A percentile compares a stretch with the other conserved stretches of the same genome.
phyloP scores from a whole-genome alignment of 1,140 invertebrate species.

The Drosophila truncata region DNA sequence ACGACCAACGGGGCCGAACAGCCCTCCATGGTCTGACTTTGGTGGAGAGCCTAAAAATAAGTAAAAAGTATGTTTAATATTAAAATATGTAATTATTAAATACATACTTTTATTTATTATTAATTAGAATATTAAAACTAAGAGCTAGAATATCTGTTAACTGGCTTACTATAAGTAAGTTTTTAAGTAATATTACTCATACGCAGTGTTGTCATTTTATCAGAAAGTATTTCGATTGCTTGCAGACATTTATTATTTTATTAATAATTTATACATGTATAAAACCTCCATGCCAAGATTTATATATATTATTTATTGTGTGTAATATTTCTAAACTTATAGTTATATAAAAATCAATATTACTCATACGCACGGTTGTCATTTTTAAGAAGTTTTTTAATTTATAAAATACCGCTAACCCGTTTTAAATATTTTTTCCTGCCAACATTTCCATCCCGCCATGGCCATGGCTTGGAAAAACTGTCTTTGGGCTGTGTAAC shows the following conservation, averaged over 20 bases:
- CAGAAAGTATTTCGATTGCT: neutral
- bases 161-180: neutral
- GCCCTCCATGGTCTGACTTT: conserved; percentile 99
- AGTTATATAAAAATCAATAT: neutral
- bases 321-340: neutral
- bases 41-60: conserved; percentile 92
- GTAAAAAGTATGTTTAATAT: too few species aligned
- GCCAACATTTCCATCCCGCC: too few species aligned
- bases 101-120: too few species aligned
- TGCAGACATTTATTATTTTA: too few species aligned
- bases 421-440: too few species aligned
- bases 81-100: too few species aligned
- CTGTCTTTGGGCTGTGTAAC: conserved; percentile 18
- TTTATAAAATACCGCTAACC: neutral
- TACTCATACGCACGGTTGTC: neutral
- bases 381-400: neutral
- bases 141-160: too few species aligned
- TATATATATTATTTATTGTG: neutral
- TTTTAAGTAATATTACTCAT: conserved; percentile 11
- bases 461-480: neutral
- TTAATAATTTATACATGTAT: neutral
- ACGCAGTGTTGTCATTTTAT: neutral
- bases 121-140: too few species aligned
- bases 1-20: conserved; percentile 98
- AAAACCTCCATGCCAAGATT: neutral